A percentile compares a stretch with the other conserved stretches of the same genome.
Conservation (phyloP, 2,888 invertebrate genomes). For the Ametastegia equiseti region DNA sequence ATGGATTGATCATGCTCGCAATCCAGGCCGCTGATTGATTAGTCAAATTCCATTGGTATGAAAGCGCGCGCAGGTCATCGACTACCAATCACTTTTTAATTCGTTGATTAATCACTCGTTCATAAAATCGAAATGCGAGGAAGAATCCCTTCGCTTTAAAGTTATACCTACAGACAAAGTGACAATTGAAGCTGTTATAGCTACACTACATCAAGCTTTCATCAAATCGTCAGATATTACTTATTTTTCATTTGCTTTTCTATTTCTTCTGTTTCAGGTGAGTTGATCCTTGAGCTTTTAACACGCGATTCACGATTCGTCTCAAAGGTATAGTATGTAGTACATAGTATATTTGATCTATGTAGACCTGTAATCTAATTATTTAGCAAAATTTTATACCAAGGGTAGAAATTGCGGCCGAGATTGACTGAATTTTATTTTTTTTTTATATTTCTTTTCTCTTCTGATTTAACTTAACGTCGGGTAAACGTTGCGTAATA, state of each 20-base stretch:
- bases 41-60: not conserved
- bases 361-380: not conserved
- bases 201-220: too few species aligned
- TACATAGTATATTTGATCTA: not conserved
- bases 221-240: too few species aligned
- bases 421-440: not conserved
- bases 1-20: too few species aligned
- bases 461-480: not conserved
- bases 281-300: not conserved
- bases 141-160: too few species aligned
- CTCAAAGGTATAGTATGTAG: conserved; percentile 10
- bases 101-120: not conserved
- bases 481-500: not conserved
- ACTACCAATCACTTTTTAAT: too few species aligned
- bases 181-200: too few species aligned
- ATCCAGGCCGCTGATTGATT: not conserved
- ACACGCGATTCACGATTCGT: not conserved
- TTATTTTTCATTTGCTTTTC: not conserved
- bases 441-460: not conserved
- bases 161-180: too few species aligned
- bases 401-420: not conserved
- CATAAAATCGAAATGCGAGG: not conserved
- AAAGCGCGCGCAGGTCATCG: not conserved
- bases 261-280: conserved; percentile 28
- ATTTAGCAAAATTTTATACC: not conserved